phyloP scores from a whole-genome alignment of 2,888 invertebrate genomes.

The Andrena bicolor region DNA sequence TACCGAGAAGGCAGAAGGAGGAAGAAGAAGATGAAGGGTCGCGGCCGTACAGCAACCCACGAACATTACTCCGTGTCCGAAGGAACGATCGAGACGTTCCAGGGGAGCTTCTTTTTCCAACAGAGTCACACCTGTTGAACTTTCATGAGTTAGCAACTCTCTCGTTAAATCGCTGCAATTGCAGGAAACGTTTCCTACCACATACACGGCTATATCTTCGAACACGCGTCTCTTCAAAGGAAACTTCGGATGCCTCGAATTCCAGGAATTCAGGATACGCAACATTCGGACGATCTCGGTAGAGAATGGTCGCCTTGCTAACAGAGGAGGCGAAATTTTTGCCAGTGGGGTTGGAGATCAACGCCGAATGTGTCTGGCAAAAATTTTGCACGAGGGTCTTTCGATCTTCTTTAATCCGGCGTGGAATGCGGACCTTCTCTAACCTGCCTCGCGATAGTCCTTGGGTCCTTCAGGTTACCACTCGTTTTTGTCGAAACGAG shows the following conservation, averaged over 20 bases:
- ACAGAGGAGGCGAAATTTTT: neutral
- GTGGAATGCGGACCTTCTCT: conserved; percentile 30
- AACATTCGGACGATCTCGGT: neutral
- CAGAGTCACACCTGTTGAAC: conserved; percentile 48
- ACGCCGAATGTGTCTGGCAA: neutral
- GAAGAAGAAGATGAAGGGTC: conserved; percentile 51
- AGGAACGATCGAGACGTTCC: conserved; percentile 40
- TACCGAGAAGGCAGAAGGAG: conserved; percentile 27
- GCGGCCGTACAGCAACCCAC: conserved; percentile 27
- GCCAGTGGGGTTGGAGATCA: neutral
- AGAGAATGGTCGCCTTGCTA: neutral
- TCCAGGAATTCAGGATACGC: neutral
- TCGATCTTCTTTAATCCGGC: conserved; percentile 10
- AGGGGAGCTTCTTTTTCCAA: conserved; percentile 10
- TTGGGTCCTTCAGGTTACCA: too few relatives aligned
- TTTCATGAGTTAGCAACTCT: conserved; percentile 42
- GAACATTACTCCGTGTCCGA: conserved; percentile 22
- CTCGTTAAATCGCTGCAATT: conserved; percentile 26
- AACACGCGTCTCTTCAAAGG: neutral
- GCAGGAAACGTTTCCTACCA: neutral
- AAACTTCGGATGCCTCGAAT: neutral
- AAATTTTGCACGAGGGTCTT: neutral
- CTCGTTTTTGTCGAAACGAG: too few relatives aligned
- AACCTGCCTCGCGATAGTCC: conserved; percentile 12
- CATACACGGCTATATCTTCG: neutral